A percentile compares a stretch with the other conserved stretches of the same genome.
Evolutionary conservation across 2,113 vertebrate species (phyloP).

Genomic region (Emydocephalus ijimae): DNA sequence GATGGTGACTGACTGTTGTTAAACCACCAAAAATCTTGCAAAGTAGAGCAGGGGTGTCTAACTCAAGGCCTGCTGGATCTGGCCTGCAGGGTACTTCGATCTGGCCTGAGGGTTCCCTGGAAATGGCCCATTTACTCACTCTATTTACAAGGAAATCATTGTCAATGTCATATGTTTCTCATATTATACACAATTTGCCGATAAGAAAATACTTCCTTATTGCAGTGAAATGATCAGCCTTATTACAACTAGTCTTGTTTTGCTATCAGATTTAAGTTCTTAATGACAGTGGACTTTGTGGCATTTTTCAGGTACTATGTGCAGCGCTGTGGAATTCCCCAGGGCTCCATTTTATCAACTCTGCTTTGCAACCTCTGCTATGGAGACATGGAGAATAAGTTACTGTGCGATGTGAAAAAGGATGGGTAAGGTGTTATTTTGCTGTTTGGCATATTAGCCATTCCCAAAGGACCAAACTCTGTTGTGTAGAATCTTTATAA

Average conservation of each 20-base stretch:
- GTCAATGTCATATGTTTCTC: neutral
- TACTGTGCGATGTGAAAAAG: slow-evolving; percentile 68
- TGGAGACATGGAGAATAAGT: slow-evolving; percentile 87
- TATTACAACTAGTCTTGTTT: neutral
- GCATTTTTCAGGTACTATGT: slow-evolving; percentile 74
- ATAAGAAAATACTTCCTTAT: neutral
- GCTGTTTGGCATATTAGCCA: neutral
- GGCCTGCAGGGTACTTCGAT: too few relatives aligned
- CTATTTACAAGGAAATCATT: neutral
- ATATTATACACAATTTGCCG: neutral
- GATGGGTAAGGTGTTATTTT: slow-evolving; percentile 72
- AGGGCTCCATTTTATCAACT: slow-evolving; percentile 86
- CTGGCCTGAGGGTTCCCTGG: too few relatives aligned
- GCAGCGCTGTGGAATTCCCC: slow-evolving; percentile 86
- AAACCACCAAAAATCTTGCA: neutral
- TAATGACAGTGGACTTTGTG: neutral
- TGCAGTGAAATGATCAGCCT: neutral
- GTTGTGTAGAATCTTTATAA: neutral
- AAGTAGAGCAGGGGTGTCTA: neutral
- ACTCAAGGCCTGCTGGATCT: too few relatives aligned
- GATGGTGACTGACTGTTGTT: neutral
- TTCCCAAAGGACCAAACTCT: neutral
- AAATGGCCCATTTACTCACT: neutral
- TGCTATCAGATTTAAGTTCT: neutral
- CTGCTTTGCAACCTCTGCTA: slow-evolving; percentile 92